Conservation (phyloP, 2,888 invertebrate genomes). For the Lithophane ornitopus region DNA sequence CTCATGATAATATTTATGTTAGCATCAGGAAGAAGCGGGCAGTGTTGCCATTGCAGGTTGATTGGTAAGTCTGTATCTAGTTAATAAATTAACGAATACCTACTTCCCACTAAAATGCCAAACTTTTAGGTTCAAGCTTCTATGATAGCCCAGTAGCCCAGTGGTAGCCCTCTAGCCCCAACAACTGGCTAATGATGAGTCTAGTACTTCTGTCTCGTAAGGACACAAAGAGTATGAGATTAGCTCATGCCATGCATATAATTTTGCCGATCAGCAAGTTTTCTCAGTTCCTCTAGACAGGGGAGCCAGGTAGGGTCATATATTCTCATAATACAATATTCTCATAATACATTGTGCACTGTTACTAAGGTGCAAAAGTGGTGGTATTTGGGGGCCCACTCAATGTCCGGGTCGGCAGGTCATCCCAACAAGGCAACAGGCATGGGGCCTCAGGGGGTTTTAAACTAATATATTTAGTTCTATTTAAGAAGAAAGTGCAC, state of each 20-base stretch:
- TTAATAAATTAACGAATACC: background rate
- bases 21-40: constrained; percentile 79
- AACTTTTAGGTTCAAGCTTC: background rate
- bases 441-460: too few relatives aligned
- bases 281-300: too few relatives aligned
- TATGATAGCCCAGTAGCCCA: background rate
- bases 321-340: too few relatives aligned
- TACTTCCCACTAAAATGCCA: background rate
- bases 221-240: background rate
- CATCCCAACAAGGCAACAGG: too few relatives aligned
- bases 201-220: background rate
- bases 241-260: background rate
- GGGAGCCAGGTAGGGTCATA: background rate
- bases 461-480: too few relatives aligned
- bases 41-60: constrained; percentile 86
- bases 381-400: too few relatives aligned
- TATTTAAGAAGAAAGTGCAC: too few relatives aligned
- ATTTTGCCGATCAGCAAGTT: background rate
- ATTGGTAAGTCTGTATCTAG: constrained; percentile 89
- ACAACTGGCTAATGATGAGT: background rate
- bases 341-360: background rate
- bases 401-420: too few relatives aligned
- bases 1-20: constrained; percentile 72
- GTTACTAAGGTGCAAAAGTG: too few relatives aligned
- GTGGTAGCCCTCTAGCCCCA: background rate